Evolutionary conservation across 1,140 invertebrate genomes (phyloP).

Genomic region (Andrena cerasifolii): DNA sequence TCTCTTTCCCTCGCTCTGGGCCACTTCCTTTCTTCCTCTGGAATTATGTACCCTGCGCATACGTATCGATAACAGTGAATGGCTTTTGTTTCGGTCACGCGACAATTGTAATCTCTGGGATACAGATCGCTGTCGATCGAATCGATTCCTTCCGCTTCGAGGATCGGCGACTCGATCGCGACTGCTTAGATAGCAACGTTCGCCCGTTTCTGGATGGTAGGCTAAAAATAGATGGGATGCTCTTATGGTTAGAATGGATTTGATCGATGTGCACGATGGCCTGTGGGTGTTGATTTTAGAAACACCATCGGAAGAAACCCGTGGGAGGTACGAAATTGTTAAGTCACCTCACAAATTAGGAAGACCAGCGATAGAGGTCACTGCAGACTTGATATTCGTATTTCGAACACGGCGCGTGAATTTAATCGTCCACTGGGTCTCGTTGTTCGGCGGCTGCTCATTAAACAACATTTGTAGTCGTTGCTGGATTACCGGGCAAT

Average conservation of each 20-base stretch:
- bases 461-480: constrained; percentile 1
- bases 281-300: not conserved
- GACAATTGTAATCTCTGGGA: too few species aligned
- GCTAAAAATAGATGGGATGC: not conserved
- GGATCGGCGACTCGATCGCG: too few species aligned
- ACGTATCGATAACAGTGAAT: not conserved
- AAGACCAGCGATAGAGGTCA: not conserved
- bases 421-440: not conserved
- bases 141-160: not conserved
- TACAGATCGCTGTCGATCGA: not conserved
- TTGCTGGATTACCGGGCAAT: not conserved
- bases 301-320: too few species aligned
- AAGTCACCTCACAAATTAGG: not conserved
- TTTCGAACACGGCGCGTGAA: not conserved
- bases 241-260: not conserved
- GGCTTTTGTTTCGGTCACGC: not conserved
- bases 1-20: too few species aligned
- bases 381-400: not conserved
- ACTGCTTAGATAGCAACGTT: too few species aligned
- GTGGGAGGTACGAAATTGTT: not conserved
- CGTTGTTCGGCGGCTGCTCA: not conserved
- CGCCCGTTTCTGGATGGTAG: not conserved
- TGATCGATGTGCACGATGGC: not conserved
- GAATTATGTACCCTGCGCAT: not conserved
- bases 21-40: not conserved